Base-by-base conservation (phyloP, 2,113 vertebrate genomes). In the Archocentrus centrarchus region DNA sequence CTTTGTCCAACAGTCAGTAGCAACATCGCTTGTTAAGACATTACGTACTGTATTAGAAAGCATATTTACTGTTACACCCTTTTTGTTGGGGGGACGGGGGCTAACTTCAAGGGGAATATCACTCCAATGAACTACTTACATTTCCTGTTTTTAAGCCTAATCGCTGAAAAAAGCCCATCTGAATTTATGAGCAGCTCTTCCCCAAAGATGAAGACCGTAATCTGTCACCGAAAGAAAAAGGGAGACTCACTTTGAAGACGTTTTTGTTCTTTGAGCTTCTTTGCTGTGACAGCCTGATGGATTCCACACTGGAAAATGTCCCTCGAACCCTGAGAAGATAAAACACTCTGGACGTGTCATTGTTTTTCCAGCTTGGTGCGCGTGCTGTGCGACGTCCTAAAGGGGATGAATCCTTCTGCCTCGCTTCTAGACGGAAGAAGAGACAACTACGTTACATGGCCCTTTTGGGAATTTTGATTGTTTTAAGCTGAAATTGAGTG, bases 281-380 rank as follows among this genome's bases (percentile, higher is more conserved):
- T 92, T 89, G 85, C 87, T 89, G 84, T 92, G 89, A 91, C 91
- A 92, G 77, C 1, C 79, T 92, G 90, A 93, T 90, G 88, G 88
- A 93, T 92, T 93, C 88, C 81, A 81, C 47, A 50, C 75, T 85
- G 92, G 92, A 93, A 91, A 93, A 87, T 86, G 92, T 93, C 92
- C 90, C 91, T 77, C 7, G 84, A 86, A 86, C 88, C 86, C 88
- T 8, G 17, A 88, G 91, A 93, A 92, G 92, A 89, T 92, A 92
- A 93, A 93, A 92, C 90, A 89, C 89, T 88, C 85, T 89, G 87
- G 89, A 84, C 79, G 83, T 86, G 80, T 92, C 91, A 90, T 90
- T 55, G 27, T 78, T 89, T 89, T 94, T 94, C 89, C 91, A 91
- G 86, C 84, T 86, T 62, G 4, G 84, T 57, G 63, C 82, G 83